Base-by-base conservation (phyloP, 2,797 vertebrate genomes). In the Takifugu ocellatus region DNA sequence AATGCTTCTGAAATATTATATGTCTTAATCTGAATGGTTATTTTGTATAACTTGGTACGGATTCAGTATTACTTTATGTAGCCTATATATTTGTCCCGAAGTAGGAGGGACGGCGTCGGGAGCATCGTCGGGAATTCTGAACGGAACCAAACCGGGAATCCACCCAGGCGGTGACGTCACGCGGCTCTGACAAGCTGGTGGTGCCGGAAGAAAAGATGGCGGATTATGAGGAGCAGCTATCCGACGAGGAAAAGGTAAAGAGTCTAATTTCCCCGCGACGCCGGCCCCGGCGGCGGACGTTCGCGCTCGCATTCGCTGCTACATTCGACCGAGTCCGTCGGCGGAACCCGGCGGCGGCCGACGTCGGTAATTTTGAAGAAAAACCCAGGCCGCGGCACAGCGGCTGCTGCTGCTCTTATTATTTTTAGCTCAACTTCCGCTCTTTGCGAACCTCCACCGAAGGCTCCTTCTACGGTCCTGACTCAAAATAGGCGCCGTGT, bases 171-270 rank as follows among this genome's bases (percentile, higher is more conserved):
- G 3, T 91, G 89, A 91, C 89, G 89, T 91, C 86, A 88, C 68
- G 15, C 16, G 58, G 49, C 77, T 78, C 75, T 86, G 84, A 85
- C 87, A 89, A 90, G 83, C 86, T 87, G 87, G 82, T 87, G 86
- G 88, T 87, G 86, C 88, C 90, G 88, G 89, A 91, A 90, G 89
- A 87, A 90, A 92, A 91, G 88, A 92, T 92, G 91, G 91, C 91
- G 90, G 90, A 92, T 89, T 87, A 87, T 80, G 90, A 91, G 71
- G 91, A 90, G 89, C 91, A 86, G 82, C 78, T 92, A 82, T 86
- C 87, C 79, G 88, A 92, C 52, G 89, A 91, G 72, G 90, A 91
- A 58, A 92, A 90, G 91, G 91, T 92, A 82, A 77, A 73, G 72
- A 29, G 44, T 51, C 50, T 14, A 5, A 59, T 63, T 66, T 48